Conservation (phyloP, 2,113 vertebrate species). For the Girardinichthys multiradiatus region DNA sequence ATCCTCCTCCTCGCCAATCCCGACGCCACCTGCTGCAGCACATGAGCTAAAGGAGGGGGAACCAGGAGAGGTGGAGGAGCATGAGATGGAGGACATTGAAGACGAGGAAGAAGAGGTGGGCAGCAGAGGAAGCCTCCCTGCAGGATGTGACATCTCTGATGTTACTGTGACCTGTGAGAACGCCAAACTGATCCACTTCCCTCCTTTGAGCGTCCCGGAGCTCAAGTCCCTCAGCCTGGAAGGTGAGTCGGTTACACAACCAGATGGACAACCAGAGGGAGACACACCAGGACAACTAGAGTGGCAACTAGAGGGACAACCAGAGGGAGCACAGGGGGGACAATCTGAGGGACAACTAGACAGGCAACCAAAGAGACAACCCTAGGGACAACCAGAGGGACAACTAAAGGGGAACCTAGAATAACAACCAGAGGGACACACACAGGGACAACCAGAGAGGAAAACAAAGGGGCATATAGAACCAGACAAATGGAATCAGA, state of each 20-base stretch:
- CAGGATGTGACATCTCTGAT: constrained; percentile 85
- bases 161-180: constrained; percentile 86
- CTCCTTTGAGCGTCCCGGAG: constrained; percentile 85
- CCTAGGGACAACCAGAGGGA: background rate
- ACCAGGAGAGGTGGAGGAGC: constrained; percentile 17
- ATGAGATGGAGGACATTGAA: constrained; percentile 3
- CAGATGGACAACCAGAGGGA: background rate
- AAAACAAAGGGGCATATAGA: no score
- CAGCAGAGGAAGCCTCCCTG: constrained; percentile 76
- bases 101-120: background rate
- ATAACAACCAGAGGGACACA: background rate
- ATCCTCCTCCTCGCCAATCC: constrained; percentile 41
- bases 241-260: constrained; percentile 79
- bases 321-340: background rate
- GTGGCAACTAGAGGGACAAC: background rate
- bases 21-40: constrained; percentile 34
- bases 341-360: background rate
- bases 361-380: no score
- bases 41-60: constrained; percentile 41
- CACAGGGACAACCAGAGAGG: background rate
- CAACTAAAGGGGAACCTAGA: no score
- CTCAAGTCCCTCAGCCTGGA: constrained; percentile 88
- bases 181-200: constrained; percentile 84
- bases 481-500: background rate
- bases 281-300: background rate